A percentile compares a stretch with the other conserved stretches of the same genome.
phyloP scores from a whole-genome alignment of 2,113 vertebrate species.

The Archocentrus centrarchus region DNA sequence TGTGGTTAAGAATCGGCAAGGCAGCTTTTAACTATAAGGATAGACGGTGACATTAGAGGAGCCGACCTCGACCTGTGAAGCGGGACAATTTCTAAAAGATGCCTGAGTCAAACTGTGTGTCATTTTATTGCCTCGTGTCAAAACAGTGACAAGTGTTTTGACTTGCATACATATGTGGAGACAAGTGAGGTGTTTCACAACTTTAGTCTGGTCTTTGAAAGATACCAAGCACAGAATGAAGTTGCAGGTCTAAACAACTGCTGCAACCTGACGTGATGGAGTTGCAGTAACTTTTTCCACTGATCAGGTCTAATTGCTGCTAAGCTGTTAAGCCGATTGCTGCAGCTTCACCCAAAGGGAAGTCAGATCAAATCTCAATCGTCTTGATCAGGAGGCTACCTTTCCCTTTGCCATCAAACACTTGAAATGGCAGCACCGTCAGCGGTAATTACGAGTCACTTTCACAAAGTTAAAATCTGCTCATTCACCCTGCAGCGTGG shows the following conservation, averaged over 20 bases:
- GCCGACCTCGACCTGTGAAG: conserved; percentile 16
- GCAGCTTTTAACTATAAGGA: conserved; percentile 67
- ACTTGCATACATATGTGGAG: not conserved
- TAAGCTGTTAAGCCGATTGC: conserved; percentile 52
- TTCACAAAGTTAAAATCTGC: not conserved
- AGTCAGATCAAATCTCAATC: conserved; percentile 40
- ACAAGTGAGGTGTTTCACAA: conserved; percentile 9
- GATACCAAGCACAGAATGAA: not conserved
- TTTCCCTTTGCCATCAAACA: conserved; percentile 4
- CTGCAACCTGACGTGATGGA: conserved; percentile 11
- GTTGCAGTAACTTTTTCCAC: conserved; percentile 30
- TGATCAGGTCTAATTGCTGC: conserved; percentile 49
- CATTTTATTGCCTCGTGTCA: conserved; percentile 10
- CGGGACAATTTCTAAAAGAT: conserved; percentile 3
- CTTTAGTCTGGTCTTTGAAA: not conserved
- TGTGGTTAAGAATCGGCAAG: conserved; percentile 56
- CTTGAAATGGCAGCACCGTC: not conserved
- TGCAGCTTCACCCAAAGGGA: conserved; percentile 37
- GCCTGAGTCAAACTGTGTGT: not conserved
- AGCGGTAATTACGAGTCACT: not conserved
- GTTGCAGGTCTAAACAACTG: not conserved
- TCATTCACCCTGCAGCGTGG: conserved; percentile 41
- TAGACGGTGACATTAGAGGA: conserved; percentile 35
- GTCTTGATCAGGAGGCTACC: conserved; percentile 4
- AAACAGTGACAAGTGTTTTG: not conserved